Evolutionary conservation across 2,797 vertebrate species (phyloP), one percentile per base, ranked within the genome.

Genomic region (Gymnothorax javanicus): DNA sequence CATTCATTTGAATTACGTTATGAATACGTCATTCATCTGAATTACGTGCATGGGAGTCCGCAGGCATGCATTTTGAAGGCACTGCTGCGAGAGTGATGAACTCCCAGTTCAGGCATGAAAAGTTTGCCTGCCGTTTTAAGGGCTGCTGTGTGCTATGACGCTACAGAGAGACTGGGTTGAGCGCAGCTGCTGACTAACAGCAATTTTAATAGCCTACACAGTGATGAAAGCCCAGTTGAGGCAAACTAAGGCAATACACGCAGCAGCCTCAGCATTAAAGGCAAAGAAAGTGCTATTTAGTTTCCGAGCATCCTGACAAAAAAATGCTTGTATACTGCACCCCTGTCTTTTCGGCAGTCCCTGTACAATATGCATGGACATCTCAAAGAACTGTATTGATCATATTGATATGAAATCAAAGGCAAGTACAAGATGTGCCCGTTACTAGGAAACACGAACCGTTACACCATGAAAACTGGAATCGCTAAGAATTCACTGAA

Each of bases 11-110:
- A 75, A 75, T 75, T 82, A 59, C 5, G 50, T 81, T 43, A 43
- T 43, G 33, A 43, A 43, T 43, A 75, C 33, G 25, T 5, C 13
- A 33, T 43, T 43, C 7, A 2, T 43, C 43, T 75, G 13, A 75
- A 75, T 75, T 82, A 59, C 11, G 50, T 81, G 75, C 64, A 57
- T 59, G 85, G 20, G 75, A 25, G 58, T 79, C 59, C 54, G 23
- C 27, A 9, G 25, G 25, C 50, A 27, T 86, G 23, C 4, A 54
- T 86, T 50, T 8, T 73, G 73, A 50, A 54, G 23, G 20, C n/a
- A 8, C n/a, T 56, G 17, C 77, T 56, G 1, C 54, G 77, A 56
- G 17, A 81, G 17, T 52, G 20, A 54, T 11, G 11, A 54, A 54
- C 77, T n/a, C 15, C 33, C 43, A 50, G 5, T 15, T 12, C 5